A percentile compares a stretch with the other conserved stretches of the same genome.
These are phyloP conservation scores for Drosophila subsilvestris DNA, from an alignment of 2,888 invertebrate genomes.

Conservation along the genomic window DNA sequence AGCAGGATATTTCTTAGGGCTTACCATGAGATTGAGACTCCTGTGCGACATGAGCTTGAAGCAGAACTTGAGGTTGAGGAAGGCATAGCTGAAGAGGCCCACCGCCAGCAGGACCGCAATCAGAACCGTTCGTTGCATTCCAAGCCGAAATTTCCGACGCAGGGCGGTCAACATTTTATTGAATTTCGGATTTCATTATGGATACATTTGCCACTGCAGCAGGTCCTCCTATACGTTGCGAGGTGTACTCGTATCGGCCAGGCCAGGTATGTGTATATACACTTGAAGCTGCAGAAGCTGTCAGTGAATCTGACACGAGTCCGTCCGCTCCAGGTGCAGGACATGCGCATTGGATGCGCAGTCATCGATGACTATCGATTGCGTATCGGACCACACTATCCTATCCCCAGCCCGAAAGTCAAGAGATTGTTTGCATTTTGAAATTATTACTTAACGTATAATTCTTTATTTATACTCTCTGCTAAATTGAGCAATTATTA, in stretches of 20 bases:
- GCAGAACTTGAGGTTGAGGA: conserved; percentile 82
- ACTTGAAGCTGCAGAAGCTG: conserved; percentile 36
- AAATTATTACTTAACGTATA: conserved; percentile 83
- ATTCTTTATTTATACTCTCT: conserved; percentile 82
- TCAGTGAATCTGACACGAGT: conserved; percentile 36
- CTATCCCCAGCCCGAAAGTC: conserved; percentile 12
- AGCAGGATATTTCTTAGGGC: too few relatives aligned
- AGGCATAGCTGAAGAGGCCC: conserved; percentile 80
- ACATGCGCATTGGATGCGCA: conserved; percentile 55
- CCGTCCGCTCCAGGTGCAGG: conserved; percentile 24
- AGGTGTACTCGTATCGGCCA: neutral
- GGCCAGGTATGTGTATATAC: conserved; percentile 32
- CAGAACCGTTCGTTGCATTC: conserved; percentile 79
- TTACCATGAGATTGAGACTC: conserved; percentile 82
- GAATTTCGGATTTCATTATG: conserved; percentile 22
- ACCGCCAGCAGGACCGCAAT: conserved; percentile 75
- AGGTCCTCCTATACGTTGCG: neutral
- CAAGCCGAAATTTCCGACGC: conserved; percentile 80
- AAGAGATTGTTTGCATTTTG: conserved; percentile 42
- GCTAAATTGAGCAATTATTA: conserved; percentile 84
- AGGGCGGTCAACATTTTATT: conserved; percentile 79
- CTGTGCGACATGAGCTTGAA: conserved; percentile 82
- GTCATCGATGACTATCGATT: conserved; percentile 19
- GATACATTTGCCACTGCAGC: neutral
- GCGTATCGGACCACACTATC: neutral